Percentiles rank a stretch among this genome's conserved stretches.
Conservation (phyloP, 2,113 vertebrate species). For the Odontesthes bonariensis region DNA sequence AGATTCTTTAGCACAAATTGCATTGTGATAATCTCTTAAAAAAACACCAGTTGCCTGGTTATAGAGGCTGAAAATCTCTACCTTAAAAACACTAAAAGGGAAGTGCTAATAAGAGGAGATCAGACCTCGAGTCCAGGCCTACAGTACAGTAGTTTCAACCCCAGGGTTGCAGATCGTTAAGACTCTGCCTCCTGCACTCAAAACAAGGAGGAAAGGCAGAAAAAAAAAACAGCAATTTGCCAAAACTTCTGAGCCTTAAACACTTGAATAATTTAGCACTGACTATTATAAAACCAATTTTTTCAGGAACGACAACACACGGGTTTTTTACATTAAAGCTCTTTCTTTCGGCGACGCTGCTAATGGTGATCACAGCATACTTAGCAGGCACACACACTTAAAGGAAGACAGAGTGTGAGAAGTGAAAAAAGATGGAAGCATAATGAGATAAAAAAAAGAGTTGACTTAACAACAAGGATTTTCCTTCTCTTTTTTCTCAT, state of each 20-base stretch:
- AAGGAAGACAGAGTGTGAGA: conserved; percentile 8
- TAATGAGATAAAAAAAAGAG: conserved; percentile 56
- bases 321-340: conserved; percentile 31
- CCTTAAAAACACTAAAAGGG: conserved; percentile 15
- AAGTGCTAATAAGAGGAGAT: conserved; percentile 44
- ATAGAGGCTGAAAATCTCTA: conserved; percentile 1
- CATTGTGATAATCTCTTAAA: conserved; percentile 28
- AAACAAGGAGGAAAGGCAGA: conserved; percentile 35
- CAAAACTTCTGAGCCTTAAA: conserved; percentile 74
- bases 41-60: conserved; percentile 24
- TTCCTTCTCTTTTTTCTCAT: conserved; percentile 54
- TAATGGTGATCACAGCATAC: conserved; percentile 58
- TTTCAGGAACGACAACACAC: conserved; percentile 72
- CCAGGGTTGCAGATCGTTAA: conserved; percentile 62
- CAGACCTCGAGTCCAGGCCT: conserved; percentile 53
- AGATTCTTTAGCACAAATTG: conserved; percentile 28
- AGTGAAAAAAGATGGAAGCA: conserved; percentile 16
- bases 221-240: conserved; percentile 65
- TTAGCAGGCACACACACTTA: conserved; percentile 34
- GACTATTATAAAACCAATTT: conserved; percentile 68
- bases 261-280: conserved; percentile 77
- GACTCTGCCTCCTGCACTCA: conserved; percentile 47
- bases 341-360: conserved; percentile 38
- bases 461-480: conserved; percentile 62
- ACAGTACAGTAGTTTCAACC: conserved; percentile 36